Base-by-base conservation (phyloP, 2,797 vertebrate genomes). In the Sebastiscus tertius region DNA sequence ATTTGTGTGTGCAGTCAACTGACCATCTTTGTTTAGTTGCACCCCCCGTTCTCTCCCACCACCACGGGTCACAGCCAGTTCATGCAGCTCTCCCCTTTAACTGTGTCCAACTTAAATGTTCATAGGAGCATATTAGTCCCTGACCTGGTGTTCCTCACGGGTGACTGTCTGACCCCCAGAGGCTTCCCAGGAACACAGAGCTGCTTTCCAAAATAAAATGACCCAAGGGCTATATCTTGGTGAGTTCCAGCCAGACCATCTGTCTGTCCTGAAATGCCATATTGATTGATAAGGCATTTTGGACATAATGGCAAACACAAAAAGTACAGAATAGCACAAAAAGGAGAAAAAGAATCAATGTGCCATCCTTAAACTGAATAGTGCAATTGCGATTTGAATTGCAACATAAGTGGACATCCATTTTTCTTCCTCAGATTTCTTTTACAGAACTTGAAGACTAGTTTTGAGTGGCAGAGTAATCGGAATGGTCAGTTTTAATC, bases 121-220 rank as follows among this genome's bases (percentile, higher is more conserved):
- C 59, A 70, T 4, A 2, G 55, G 24, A 61, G 62, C 61, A 52
- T 24, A 62, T 22, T 22, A 79, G 67, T 65, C 39, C 49, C 67
- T 56, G 81, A 72, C 72, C 62, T 22, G 56, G 22, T 69, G 83
- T 69, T 75, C 68, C 58, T 87, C 67, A 12, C n/a, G 69, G 75
- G 69, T 83, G 70, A 75, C 75, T 62, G 74, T 52, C 11, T 69
- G 72, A 60, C 58, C 71, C 22, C 39, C 61, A 39, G 78, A 36
- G 60, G 20, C 29, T 46, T 67, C 39, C 33, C 27, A 36, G 36
- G 52, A 80, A 73, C 63, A 67, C 12, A 12, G 31, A 1, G 20
- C 65, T 61, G 63, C 66, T 56, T 63, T 84, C 56, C 79, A 63
- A 89, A 91, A 85, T 85, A 79, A 84, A 84, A 69, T 68, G 12